Evolutionary conservation across 2,113 vertebrate genomes (phyloP), one percentile per base, ranked within the genome.

Genomic region (Geothlypis trichas): DNA sequence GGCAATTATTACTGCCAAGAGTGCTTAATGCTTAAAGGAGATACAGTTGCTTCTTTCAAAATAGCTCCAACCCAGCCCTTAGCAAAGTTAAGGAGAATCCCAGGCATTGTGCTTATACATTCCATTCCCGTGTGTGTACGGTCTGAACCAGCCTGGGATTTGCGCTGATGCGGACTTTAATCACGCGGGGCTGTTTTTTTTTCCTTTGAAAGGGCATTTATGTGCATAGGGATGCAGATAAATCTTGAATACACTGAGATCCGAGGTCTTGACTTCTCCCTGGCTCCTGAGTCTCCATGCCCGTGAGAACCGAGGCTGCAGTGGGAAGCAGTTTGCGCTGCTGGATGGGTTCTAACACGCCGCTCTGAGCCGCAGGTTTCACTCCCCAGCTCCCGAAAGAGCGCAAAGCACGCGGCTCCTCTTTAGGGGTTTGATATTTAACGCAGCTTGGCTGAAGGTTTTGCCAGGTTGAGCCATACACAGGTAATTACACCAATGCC

Each of bases 321-420:
- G 58, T 62, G 71, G 76, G 89, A 54, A 90, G 74, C 54, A 52
- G 26, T 83, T 83, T 1, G 6, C 63, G 59, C 75, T 95, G 17
- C 47, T 73, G 87, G 90, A 95, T 95, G 82, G 67, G 93, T 97
- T 96, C 26, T 33, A 90, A 95, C 95, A 91, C 14, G 95, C 75
- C 87, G 76, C 77, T 55, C 41, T 1, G 8, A 90, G 90, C 87
- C 78, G 66, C 55, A 39, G 67, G 55, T 93, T 94, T 94, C 87
- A 69, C 59, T 92, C 61, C 57, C 27, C 54, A 69, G 81, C 77
- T 93, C 67, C 39, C 41, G 63, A 59, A 93, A 72, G 35, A 94
- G 67, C 61, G 67, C 33, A 54, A n/a, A 80, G 59, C 33, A 9
- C 21, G 7, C 17, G 33, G 55, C 54, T 93, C 47, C 57, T 82